Conservation (phyloP, 2,113 vertebrate genomes). For the Maccullochella peelii region DNA sequence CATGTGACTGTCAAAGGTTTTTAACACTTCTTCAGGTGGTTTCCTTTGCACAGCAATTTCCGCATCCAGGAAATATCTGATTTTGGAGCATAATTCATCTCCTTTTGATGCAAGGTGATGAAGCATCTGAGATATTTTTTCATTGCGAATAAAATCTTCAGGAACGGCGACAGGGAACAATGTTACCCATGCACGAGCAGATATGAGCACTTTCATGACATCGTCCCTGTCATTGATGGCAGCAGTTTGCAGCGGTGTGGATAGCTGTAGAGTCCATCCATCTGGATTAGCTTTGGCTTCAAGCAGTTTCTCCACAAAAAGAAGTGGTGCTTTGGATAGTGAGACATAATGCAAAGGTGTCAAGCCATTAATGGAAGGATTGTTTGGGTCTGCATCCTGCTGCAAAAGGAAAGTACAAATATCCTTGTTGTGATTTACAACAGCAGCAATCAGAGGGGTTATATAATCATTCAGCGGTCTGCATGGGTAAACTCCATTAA, state of each 20-base stretch:
- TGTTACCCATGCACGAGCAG: conserved; percentile 43
- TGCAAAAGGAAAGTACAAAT: conserved; percentile 42
- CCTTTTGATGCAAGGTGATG: conserved; percentile 20
- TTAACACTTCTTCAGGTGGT: conserved; percentile 43
- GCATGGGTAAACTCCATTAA: conserved; percentile 54
- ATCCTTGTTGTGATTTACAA: background rate
- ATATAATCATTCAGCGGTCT: conserved; percentile 9
- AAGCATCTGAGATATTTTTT: conserved; percentile 49
- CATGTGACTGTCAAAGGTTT: conserved; percentile 11
- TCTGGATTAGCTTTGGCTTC: conserved; percentile 53
- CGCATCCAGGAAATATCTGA: conserved; percentile 1
- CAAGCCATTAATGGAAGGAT: rapidly evolving
- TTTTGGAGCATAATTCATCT: background rate
- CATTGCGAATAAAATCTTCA: background rate
- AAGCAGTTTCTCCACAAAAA: conserved; percentile 55
- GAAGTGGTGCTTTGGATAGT: background rate
- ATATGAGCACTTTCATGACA: conserved; percentile 51
- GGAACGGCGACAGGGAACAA: background rate
- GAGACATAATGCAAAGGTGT: conserved; percentile 64
- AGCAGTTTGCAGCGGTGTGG: conserved; percentile 57
- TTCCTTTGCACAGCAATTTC: rapidly evolving
- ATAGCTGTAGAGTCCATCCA: rapidly evolving
- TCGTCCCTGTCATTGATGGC: conserved; percentile 44
- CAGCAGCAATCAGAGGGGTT: conserved; percentile 66
- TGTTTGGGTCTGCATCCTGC: conserved; percentile 50